Evolutionary conservation across 2,113 vertebrate genomes (phyloP).

Genomic region (Amia ocellicauda): DNA sequence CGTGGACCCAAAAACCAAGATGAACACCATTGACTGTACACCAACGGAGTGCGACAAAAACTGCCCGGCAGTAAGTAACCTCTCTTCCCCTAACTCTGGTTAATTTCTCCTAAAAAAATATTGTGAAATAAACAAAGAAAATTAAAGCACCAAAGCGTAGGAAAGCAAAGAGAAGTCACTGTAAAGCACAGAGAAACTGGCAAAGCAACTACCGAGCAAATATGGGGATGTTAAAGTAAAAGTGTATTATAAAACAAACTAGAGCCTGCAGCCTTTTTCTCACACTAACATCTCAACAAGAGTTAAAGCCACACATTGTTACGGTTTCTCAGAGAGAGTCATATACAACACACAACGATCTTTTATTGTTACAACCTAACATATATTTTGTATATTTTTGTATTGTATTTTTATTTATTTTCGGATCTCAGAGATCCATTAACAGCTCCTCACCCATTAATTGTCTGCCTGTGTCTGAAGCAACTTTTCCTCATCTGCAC

Average conservation of each 20-base stretch:
- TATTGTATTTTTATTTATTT: not conserved
- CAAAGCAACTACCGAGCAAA: too few species aligned
- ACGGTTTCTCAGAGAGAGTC: too few species aligned
- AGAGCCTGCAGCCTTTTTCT: too few species aligned
- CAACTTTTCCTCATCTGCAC: constrained; percentile 45
- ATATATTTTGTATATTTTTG: not conserved
- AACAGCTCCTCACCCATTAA: not conserved
- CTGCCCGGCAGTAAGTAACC: constrained; percentile 54
- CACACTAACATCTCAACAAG: too few species aligned
- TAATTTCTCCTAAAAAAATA: not conserved
- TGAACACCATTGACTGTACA: constrained; percentile 51
- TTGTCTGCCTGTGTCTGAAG: not conserved
- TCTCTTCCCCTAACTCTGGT: not conserved
- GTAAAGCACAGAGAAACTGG: not conserved
- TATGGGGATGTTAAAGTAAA: too few species aligned
- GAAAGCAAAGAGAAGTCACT: not conserved
- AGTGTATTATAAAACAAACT: too few species aligned
- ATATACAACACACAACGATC: not conserved
- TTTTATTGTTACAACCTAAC: not conserved
- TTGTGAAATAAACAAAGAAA: not conserved
- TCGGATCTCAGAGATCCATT: too few species aligned
- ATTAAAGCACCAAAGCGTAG: not conserved
- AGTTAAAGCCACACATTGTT: too few species aligned
- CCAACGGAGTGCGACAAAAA: constrained; percentile 47
- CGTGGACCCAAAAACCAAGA: constrained; percentile 38